Evolutionary conservation across 2,113 vertebrate genomes (phyloP), one percentile per base, ranked within the genome.

Genomic region (Heterochromis multidens): DNA sequence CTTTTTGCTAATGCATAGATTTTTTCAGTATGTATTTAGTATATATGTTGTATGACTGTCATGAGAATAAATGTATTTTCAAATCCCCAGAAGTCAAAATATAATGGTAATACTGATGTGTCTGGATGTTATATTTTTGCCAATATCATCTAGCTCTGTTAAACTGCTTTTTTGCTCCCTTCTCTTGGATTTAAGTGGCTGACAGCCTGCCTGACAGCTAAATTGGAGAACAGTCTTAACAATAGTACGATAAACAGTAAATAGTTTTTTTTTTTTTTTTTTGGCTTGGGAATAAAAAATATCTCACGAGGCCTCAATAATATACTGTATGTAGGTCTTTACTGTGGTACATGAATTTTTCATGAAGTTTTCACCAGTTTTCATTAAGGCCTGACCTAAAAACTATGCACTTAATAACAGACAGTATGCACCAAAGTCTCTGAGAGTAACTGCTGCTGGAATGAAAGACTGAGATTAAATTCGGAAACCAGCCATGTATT

Each of bases 271-370:
- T n/a, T 43, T 33, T 33, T 43, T 67, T 67, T 65, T 23, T 14
- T 86, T 10, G 29, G 25, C 27, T 89, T 56, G 82, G 59, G 79
- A 79, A 82, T 43, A 14, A 91, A 90, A 83, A 85, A 92, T 85
- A 90, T 90, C 46, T 84, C 63, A 89, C 84, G 82, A 87, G 61
- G 81, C 17, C 74, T 89, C 61, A 83, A 87, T 94, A 90, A 94
- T 93, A 88, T 77, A 91, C 40, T 46, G 37, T 46, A 70, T 91
- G 83, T 61, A 83, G 72, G 52, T 79, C 40, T 84, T 84, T 80
- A 67, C 80, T 81, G 54, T 61, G 63, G 46, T 25, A 90, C 76
- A 87, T 92, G 2, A 65, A 91, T 92, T 79, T 91, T 91, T 93
- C 57, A 93, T 91, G 16, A 86, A 7, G 40, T 83, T 57, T 56